Conservation (phyloP, 2,888 invertebrate genomes). For the Priocnemis perturbator region DNA sequence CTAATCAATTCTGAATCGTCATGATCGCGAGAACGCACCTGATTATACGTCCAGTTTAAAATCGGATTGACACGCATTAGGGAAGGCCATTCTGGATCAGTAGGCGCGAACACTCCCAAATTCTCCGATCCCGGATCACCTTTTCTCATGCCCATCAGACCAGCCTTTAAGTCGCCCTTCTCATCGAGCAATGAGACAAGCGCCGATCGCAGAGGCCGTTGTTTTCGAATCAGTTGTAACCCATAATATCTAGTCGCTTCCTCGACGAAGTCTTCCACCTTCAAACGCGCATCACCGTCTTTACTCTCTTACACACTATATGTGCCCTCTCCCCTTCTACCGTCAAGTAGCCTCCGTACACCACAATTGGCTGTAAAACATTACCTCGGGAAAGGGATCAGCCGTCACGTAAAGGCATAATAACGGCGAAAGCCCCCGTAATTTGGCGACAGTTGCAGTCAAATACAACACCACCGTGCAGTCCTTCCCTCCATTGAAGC, state of each 20-base stretch:
- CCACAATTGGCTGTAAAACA: too few species aligned
- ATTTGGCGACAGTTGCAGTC: conserved; percentile 76
- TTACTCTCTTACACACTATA: background rate
- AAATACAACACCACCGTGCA: conserved; percentile 94
- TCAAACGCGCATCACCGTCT: conserved; percentile 10
- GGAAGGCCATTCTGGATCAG: conserved; percentile 93
- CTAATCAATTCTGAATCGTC: too few species aligned
- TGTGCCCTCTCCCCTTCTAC: too few species aligned
- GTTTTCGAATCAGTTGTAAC: conserved; percentile 82
- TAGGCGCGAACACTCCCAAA: conserved; percentile 84
- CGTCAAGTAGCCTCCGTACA: too few species aligned
- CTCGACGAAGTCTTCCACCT: conserved; percentile 88
- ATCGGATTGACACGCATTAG: conserved; percentile 92
- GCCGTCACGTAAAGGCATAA: conserved; percentile 89
- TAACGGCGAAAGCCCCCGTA: conserved; percentile 76
- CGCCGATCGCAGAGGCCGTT: conserved; percentile 84
- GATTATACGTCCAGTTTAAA: conserved; percentile 92
- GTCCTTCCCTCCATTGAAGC: conserved; percentile 99
- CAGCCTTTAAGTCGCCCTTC: conserved; percentile 83
- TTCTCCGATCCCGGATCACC: conserved; percentile 89
- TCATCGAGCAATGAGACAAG: conserved; percentile 80
- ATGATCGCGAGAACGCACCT: conserved; percentile 77
- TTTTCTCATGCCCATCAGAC: conserved; percentile 93
- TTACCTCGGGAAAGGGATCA: conserved; percentile 87
- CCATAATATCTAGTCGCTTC: conserved; percentile 83